These are phyloP conservation scores for Acyrthosiphon pisum DNA, from an alignment of 1,140 invertebrate species.

Conservation along the genomic window DNA sequence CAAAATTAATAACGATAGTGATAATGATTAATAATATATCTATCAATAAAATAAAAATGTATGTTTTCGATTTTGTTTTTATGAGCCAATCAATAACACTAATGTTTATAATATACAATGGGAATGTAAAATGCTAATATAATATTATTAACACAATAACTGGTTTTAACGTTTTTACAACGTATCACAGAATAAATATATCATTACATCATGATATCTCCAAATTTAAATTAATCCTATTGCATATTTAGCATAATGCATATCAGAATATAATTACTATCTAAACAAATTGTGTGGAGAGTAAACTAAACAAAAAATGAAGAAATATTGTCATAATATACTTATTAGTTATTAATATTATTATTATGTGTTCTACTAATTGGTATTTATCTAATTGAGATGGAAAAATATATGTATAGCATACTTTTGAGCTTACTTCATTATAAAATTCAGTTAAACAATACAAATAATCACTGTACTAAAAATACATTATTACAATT, in stretches of 20 bases:
- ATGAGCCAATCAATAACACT: neutral
- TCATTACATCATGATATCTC: neutral
- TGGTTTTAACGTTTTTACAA: slow-evolving; percentile 17
- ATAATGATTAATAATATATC: neutral
- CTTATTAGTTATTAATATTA: neutral
- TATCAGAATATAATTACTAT: neutral
- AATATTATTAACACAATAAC: slow-evolving; percentile 1
- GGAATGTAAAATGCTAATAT: slow-evolving; percentile 1
- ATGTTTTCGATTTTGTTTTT: neutral
- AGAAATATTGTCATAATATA: neutral
- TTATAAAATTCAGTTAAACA: slow-evolving; percentile 10
- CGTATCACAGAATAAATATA: slow-evolving; percentile 14
- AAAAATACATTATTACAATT: neutral
- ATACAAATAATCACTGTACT: neutral
- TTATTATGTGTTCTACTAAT: slow-evolving; percentile 1
- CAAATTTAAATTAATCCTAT: neutral
- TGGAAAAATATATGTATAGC: slow-evolving; percentile 25
- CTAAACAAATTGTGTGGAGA: neutral
- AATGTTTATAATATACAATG: slow-evolving; percentile 17
- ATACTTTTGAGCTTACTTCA: slow-evolving; percentile 34
- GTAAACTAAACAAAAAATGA: neutral
- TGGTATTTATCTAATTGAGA: neutral
- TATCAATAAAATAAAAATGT: slow-evolving; percentile 22
- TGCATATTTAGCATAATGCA: neutral
- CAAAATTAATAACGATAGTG: neutral